A percentile compares a stretch with the other conserved stretches of the same genome.
Conservation (phyloP, 2,888 invertebrate genomes). For the Trilocha varians region DNA sequence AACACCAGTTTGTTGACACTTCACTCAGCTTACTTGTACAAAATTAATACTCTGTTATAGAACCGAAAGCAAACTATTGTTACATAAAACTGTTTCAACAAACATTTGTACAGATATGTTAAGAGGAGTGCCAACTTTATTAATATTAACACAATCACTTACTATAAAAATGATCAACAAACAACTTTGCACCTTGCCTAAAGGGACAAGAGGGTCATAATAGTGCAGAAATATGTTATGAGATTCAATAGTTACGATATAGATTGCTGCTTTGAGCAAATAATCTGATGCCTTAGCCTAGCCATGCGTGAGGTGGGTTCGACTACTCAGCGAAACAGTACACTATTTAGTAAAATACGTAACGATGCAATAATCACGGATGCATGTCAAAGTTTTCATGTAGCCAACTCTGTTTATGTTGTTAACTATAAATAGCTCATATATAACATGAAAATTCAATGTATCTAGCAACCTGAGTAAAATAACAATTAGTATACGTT, state of each 20-base stretch:
- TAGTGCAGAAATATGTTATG: constrained; percentile 61
- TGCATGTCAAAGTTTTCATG: constrained; percentile 43
- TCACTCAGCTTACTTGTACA: too few species aligned
- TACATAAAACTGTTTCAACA: too few species aligned
- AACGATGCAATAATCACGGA: constrained; percentile 44
- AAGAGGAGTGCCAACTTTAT: too few species aligned
- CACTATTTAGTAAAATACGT: constrained; percentile 36
- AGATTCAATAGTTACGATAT: constrained; percentile 66
- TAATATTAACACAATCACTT: constrained; percentile 72
- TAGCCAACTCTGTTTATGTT: constrained; percentile 41
- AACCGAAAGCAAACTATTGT: too few species aligned
- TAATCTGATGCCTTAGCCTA: constrained; percentile 60
- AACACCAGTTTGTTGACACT: constrained; percentile 58
- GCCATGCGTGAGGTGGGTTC: constrained; percentile 64
- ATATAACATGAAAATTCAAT: constrained; percentile 47
- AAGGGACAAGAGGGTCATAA: constrained; percentile 44
- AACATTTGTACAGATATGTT: too few species aligned
- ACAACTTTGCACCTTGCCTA: constrained; percentile 66
- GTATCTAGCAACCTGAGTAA: constrained; percentile 65
- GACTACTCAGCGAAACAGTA: constrained; percentile 46
- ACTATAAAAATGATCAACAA: constrained; percentile 72
- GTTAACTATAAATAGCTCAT: constrained; percentile 39
- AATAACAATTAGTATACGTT: constrained; percentile 55
- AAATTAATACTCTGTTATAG: too few species aligned
- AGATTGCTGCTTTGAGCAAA: constrained; percentile 69